These are phyloP conservation scores for Triplophysa siluroides DNA, from an alignment of 2,113 vertebrate genomes.

Conservation along the genomic window DNA sequence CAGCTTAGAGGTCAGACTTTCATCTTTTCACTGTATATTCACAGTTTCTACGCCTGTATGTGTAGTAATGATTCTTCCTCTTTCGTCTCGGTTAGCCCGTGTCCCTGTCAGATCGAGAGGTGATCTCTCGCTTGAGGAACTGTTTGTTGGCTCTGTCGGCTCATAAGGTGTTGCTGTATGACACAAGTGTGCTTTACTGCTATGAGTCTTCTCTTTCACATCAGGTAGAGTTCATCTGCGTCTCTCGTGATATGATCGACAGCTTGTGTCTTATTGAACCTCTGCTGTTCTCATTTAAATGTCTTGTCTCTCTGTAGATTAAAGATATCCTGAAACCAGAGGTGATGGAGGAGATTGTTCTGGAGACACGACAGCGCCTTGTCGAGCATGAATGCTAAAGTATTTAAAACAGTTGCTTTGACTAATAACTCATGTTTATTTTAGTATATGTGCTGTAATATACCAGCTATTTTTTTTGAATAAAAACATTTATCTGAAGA, in stretches of 20 bases:
- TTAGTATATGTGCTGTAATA: background rate
- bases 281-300: background rate
- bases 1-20: slow-evolving; percentile 81
- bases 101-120: slow-evolving; percentile 85
- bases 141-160: slow-evolving; percentile 85
- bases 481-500: background rate
- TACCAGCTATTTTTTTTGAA: background rate
- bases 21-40: background rate
- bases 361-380: slow-evolving; percentile 89
- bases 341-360: slow-evolving; percentile 88
- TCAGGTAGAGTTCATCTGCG: slow-evolving; percentile 74
- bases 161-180: slow-evolving; percentile 88
- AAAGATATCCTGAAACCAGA: slow-evolving; percentile 95
- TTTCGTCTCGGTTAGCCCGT: slow-evolving; percentile 75
- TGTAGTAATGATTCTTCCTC: background rate
- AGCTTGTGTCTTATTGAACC: background rate
- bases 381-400: slow-evolving; percentile 85
- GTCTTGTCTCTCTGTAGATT: slow-evolving; percentile 72
- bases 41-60: background rate
- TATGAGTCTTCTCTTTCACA: slow-evolving; percentile 90
- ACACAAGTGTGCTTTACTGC: slow-evolving; percentile 96
- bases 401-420: background rate
- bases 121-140: slow-evolving; percentile 94
- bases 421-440: background rate
- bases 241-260: background rate